Evolutionary conservation across 2,797 vertebrate genomes (phyloP).

Genomic region (Molossus molossus): DNA sequence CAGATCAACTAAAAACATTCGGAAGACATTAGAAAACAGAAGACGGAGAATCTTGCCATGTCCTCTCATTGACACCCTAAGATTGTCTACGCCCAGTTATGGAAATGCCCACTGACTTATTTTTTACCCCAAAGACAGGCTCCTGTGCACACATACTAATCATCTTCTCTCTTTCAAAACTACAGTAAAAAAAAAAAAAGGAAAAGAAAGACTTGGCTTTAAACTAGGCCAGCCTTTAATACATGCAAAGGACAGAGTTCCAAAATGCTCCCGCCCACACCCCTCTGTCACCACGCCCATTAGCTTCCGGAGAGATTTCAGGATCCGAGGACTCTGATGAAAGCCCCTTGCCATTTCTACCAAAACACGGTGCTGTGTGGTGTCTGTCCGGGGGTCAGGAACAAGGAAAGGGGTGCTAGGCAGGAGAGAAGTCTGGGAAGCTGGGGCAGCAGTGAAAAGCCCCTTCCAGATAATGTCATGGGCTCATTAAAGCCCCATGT

Average conservation of each 20-base stretch:
- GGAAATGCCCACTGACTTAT: background rate
- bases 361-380: background rate
- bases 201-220: conserved; percentile 12
- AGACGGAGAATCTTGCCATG: background rate
- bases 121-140: conserved; percentile 32
- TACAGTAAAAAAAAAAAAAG: background rate
- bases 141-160: background rate
- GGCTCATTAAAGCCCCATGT: background rate
- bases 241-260: background rate
- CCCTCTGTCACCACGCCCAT: background rate
- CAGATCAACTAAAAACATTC: background rate
- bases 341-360: background rate
- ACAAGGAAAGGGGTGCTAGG: background rate
- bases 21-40: background rate
- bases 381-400: background rate
- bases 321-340: background rate
- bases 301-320: background rate
- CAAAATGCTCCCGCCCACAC: background rate
- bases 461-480: background rate
- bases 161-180: conserved; percentile 45
- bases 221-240: background rate
- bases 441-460: background rate
- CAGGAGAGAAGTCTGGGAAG: background rate
- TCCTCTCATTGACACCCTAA: background rate
- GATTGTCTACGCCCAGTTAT: background rate